These are phyloP conservation scores for Netta rufina DNA, from an alignment of 2,797 vertebrate genomes.

Conservation along the genomic window DNA sequence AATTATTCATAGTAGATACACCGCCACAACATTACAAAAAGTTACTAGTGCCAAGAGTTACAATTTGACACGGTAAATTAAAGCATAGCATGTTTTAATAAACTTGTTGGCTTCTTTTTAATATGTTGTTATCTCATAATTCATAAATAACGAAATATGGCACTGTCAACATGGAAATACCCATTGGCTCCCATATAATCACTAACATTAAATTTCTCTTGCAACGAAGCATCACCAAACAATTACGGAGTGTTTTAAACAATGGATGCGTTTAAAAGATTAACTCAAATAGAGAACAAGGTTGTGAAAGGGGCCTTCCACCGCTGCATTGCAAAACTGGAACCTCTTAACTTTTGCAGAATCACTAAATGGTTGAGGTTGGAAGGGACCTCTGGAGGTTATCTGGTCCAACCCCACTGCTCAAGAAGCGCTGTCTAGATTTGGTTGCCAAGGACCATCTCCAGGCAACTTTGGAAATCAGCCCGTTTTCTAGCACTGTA, in stretches of 20 bases:
- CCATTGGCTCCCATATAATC: neutral
- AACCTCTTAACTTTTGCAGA: neutral
- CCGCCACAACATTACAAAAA: neutral
- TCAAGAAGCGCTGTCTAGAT: neutral
- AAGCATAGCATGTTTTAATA: neutral
- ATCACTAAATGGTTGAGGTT: neutral
- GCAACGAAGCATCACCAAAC: neutral
- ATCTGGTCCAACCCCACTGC: neutral
- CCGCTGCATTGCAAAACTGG: neutral
- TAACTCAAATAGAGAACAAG: rapidly evolving
- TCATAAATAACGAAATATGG: neutral
- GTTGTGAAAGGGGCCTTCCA: neutral
- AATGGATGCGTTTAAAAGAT: neutral
- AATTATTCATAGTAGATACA: neutral
- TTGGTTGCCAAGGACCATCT: neutral
- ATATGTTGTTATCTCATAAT: neutral
- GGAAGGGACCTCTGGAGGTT: neutral
- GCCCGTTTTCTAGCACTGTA: neutral
- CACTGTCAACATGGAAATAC: neutral
- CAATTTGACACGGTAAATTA: neutral
- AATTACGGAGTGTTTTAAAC: neutral
- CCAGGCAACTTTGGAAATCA: neutral
- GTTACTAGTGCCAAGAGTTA: neutral
- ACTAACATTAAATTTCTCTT: neutral
- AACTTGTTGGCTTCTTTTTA: neutral